phyloP scores from a whole-genome alignment of 2,797 vertebrate genomes.

The Chlorospingus semifuscus region DNA sequence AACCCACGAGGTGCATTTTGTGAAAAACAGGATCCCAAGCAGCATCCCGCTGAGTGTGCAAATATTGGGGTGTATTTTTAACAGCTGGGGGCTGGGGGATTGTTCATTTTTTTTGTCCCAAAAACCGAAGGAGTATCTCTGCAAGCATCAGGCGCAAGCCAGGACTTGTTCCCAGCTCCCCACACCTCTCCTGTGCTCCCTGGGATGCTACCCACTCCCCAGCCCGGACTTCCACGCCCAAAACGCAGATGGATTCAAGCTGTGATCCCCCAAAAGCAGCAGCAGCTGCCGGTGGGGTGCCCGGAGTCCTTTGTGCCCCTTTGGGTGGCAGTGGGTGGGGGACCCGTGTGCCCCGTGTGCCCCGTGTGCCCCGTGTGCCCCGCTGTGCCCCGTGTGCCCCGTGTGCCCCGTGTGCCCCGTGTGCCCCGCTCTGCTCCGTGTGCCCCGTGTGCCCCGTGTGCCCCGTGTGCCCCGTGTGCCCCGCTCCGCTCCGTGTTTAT shows the following conservation, averaged over 20 bases:
- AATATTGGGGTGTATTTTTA: not conserved
- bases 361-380: too few species aligned
- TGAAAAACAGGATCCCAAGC: not conserved
- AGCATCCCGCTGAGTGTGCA: not conserved
- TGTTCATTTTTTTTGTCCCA: not conserved
- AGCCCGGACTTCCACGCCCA: rapidly evolving
- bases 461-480: too few species aligned
- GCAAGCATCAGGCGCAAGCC: rapidly evolving
- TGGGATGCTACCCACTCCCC: rapidly evolving
- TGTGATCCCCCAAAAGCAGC: not conserved
- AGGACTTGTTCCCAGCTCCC: not conserved
- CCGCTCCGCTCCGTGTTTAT: not conserved
- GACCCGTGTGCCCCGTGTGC: too few species aligned
- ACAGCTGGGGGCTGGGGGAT: not conserved
- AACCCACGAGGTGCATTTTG: not conserved
- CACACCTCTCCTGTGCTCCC: not conserved
- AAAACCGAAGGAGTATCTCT: not conserved
- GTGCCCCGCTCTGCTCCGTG: not conserved
- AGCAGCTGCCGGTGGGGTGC: not conserved
- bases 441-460: too few species aligned
- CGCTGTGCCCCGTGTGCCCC: too few species aligned
- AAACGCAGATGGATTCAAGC: rapidly evolving
- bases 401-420: too few species aligned
- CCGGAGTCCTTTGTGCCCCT: not conserved
- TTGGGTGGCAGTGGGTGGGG: not conserved